Evolutionary conservation across 2,113 vertebrate species (phyloP), one percentile per base, ranked within the genome.

Genomic region (Aramus guarauna): DNA sequence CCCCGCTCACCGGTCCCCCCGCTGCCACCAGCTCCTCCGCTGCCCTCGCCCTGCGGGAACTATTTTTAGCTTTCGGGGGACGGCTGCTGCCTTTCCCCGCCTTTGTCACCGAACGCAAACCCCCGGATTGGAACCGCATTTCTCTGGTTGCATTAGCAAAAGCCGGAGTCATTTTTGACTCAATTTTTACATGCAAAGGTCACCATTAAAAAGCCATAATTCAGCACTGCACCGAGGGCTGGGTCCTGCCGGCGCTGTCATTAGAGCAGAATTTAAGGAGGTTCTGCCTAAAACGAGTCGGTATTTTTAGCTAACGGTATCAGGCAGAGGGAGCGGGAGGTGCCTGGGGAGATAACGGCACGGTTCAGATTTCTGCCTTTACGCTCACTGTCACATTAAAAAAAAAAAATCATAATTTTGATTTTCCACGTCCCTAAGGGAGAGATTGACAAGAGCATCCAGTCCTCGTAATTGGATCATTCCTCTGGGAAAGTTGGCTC

Each of bases 361-460:
- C 30, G 94, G 95, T 92, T 98, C 96, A 95, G 80, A 96, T 97
- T 97, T 96, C 96, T 97, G 89, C 80, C 93, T 97, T 97, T 96
- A 92, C 88, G 60, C 88, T 97, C 77, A 12, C 87, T 96, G 93
- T 94, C 94, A 91, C 96, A 96, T 97, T 95, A 88, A 94, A 96
- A 98, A 97, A 96, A 95, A 85, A 36, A 94, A 97, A 97, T 84
- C 93, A 71, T 94, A 95, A 95, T 96, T 98, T 96, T 97, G 96
- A 97, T 97, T 97, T 94, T 94, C 94, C 45, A 55, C 13, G 9
- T 98, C 96, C 96, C 96, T 97, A 91, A 93, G 94, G 94, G 96
- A 94, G 84, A 97, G 95, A 97, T 91, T 94, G 95, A 96, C 88
- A 90, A 94, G 93, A 97, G 96, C 95, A 97, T 22, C 80, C 90